Conservation (phyloP, 2,797 vertebrate species). For the Percopsis omiscomaycus region DNA sequence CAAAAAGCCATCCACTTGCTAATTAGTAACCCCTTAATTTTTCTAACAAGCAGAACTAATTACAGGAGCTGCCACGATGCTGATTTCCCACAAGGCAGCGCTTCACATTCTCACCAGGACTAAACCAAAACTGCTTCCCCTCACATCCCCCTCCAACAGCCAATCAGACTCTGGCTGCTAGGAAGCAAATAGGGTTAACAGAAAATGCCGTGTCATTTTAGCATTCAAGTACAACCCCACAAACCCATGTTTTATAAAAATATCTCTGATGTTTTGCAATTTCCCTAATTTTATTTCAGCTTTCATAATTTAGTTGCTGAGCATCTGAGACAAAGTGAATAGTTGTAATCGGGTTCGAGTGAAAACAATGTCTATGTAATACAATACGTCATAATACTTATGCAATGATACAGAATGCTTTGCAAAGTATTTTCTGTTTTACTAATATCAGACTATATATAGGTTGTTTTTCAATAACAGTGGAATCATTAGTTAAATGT, state of each 20-base stretch:
- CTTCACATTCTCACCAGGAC: slow-evolving; percentile 55
- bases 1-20: slow-evolving; percentile 74
- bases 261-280: slow-evolving; percentile 6
- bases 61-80: slow-evolving; percentile 75
- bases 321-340: neutral
- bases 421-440: neutral
- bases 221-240: slow-evolving; percentile 33
- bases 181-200: slow-evolving; percentile 38
- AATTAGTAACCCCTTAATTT: slow-evolving; percentile 83
- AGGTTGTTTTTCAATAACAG: neutral
- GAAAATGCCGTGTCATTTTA: slow-evolving; percentile 64
- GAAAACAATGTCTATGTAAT: neutral
- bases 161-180: slow-evolving; percentile 29
- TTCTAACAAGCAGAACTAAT: slow-evolving; percentile 83
- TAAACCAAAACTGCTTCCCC: slow-evolving; percentile 61
- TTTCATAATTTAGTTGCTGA: neutral
- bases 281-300: neutral
- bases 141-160: slow-evolving; percentile 48
- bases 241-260: slow-evolving; percentile 31
- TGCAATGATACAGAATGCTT: neutral
- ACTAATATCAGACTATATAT: neutral
- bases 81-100: slow-evolving; percentile 76
- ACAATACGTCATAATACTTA: neutral
- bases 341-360: neutral
- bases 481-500: neutral